Evolutionary conservation across 2,888 invertebrate genomes (phyloP), one percentile per base, ranked within the genome.

Genomic region (Tyria jacobaeae): DNA sequence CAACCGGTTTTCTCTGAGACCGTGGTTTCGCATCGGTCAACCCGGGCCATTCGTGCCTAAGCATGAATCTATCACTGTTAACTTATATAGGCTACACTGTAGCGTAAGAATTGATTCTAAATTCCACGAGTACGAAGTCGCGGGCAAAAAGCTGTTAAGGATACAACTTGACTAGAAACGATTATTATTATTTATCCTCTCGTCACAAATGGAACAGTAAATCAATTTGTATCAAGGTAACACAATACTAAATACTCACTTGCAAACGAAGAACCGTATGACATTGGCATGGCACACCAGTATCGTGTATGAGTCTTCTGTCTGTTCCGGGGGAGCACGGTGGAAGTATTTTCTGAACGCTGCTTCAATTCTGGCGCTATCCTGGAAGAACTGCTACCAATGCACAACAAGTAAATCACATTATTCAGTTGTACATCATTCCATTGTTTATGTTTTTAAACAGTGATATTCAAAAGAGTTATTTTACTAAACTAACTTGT

Each of bases 231-330:
- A 31, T 2, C 27, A 31, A 2, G 17, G 41, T 9, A 17, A 7
- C 3, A 1, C 3, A 27, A 6, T 12, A 37, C 12, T 12, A 5
- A 48, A 31, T 31, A 90, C 91, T 92, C 82, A 97, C 97, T 97
- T 95, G 95, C 98, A 98, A n/a, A 97, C 96, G 84, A 98, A 98
- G 90, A 98, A 99, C 50, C 99, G 95, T 80, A 99, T 99, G 25
- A 99, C 99, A 89, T 99, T 99, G 4, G 98, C 99, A 89, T 99
- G 99, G 77, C 99, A 99, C 1, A 99, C 99, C 59, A 99, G 92
- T 48, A 99, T 86, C 39, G 99, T 99, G 86, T 97, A 98, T 0
- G 96, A 95, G 86, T 99, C 98, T 49, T 96, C 93, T 2, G 95
- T 94, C 89, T 99, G 99, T 0, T 94, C 94, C 0, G 96, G 95